Evolutionary conservation across 2,888 invertebrate species (phyloP), one percentile per base, ranked within the genome.

Genomic region (Lithophane socia): DNA sequence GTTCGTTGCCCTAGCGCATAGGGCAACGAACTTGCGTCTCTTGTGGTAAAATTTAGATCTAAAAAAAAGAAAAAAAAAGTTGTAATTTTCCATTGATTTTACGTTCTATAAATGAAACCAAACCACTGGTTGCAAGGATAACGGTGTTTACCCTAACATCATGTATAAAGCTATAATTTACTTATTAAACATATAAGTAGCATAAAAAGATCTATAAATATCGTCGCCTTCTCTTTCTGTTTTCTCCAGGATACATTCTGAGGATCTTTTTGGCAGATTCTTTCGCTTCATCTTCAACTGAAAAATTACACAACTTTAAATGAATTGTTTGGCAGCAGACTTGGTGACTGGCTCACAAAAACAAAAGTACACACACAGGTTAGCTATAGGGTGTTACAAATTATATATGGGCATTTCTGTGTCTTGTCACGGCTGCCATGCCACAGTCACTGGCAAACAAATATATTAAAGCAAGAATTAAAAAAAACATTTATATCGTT

Each of bases 271-370:
- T 85, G 0, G 82, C 78, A 13, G 74, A 89, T 47, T 91, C 91
- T 0, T 88, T 80, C 0, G 94, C 94, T 67, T 93, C 94, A n/a
- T 90, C 83, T 80, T 86, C 87, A 37, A 85, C 95, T 95, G 86
- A 77, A 93, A 92, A 42, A n/a, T 7, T 65, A 21, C 8, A 61
- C 1, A 8, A 8, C 21, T 24, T 21, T 60, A 12, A 12, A 13
- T 42, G n/a, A 49, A 67, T 29, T n/a, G 13, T 21, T 37, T 37
- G 0, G 29, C 67, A 29, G 18, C 12, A 21, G 18, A 29, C 7
- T 44, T 47, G 8, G 47, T 29, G 18, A 8, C 18, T 24, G 18
- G 8, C 7, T 66, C 29, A 21, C 3, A 29, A 12, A 16, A 16
- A 24, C 24, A 12, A 12, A 56, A 56, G 13, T 47, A 47, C 47